phyloP scores from a whole-genome alignment of 1,140 invertebrate genomes.

The Bombus huntii region DNA sequence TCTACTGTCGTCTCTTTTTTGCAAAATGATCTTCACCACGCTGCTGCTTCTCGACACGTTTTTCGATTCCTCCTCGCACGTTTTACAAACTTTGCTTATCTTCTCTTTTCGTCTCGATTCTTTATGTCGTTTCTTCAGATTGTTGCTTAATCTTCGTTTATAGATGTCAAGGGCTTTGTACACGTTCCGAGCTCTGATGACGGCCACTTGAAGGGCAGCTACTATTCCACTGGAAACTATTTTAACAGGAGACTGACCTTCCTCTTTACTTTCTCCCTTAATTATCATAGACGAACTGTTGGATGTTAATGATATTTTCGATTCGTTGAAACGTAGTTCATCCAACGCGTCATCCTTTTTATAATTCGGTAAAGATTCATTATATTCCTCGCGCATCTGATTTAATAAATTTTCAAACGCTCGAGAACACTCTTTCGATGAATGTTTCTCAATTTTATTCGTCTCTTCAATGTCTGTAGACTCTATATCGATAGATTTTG shows the following conservation, averaged over 20 bases:
- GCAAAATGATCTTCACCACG: not conserved
- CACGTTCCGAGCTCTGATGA: conserved; percentile 56
- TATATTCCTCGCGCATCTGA: not conserved
- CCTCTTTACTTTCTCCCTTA: not conserved
- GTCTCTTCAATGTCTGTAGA: not conserved
- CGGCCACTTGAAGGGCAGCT: conserved; percentile 51
- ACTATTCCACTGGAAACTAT: conserved; percentile 31
- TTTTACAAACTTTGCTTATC: not conserved
- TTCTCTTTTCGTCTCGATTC: not conserved
- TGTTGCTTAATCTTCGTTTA: conserved; percentile 11
- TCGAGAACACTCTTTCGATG: not conserved
- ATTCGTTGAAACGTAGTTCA: not conserved
- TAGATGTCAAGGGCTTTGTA: conserved; percentile 55
- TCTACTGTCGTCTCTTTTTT: not conserved
- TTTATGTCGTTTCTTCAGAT: conserved; percentile 7
- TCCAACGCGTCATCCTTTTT: no score
- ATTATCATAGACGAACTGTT: not conserved
- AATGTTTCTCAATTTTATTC: not conserved
- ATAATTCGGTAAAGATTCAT: not conserved
- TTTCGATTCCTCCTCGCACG: not conserved
- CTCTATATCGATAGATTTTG: not conserved
- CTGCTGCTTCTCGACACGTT: not conserved
- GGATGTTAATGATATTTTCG: not conserved
- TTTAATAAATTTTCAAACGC: not conserved
- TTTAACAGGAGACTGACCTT: not conserved